Percentiles rank a stretch among this genome's conserved stretches.
Conservation (phyloP, 1,140 invertebrate genomes). For the Mercenaria mercenaria region DNA sequence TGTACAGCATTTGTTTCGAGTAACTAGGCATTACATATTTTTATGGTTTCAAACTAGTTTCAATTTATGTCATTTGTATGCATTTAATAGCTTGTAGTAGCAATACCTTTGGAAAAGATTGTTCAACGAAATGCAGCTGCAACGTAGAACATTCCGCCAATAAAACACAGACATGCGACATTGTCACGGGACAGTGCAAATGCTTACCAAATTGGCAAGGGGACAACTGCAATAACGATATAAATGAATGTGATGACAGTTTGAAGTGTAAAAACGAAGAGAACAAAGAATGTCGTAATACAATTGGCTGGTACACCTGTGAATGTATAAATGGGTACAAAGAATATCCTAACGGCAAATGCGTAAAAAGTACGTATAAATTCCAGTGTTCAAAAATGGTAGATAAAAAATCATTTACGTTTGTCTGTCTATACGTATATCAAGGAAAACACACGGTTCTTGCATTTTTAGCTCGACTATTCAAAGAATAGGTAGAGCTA, state of each 20-base stretch:
- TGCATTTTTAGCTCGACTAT: no score
- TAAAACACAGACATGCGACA: background rate
- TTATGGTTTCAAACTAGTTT: no score
- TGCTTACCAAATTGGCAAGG: background rate
- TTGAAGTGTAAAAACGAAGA: no score
- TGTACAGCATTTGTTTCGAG: no score
- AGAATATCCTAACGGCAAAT: background rate
- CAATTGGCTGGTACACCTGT: background rate
- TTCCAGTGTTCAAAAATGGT: no score
- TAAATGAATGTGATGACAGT: conserved; percentile 30
- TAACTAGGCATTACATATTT: no score
- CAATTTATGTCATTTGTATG: no score
- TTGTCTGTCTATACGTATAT: no score
- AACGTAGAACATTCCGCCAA: no score
- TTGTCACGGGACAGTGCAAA: background rate
- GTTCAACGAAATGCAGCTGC: background rate
- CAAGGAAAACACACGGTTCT: no score
- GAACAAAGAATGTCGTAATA: background rate
- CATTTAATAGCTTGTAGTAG: background rate
- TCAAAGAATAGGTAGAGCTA: no score
- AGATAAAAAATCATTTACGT: no score
- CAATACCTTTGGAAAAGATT: background rate
- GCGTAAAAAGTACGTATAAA: background rate
- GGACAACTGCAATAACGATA: background rate
- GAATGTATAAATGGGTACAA: background rate